Percentiles rank a stretch among this genome's conserved stretches.
phyloP scores from a whole-genome alignment of 2,113 vertebrate genomes.

The Heterocephalus glaber region DNA sequence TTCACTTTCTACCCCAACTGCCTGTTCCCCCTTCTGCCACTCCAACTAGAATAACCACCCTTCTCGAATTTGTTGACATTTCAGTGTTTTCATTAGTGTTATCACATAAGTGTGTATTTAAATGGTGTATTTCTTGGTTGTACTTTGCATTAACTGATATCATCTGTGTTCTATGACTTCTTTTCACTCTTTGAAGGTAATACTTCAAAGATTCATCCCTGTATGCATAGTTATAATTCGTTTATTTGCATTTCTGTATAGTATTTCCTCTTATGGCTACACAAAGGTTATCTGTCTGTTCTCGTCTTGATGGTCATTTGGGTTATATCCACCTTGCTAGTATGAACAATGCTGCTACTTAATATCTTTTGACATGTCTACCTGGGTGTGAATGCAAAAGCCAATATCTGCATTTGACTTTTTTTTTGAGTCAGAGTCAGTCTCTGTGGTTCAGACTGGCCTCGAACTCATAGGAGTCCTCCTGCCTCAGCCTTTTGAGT shows the following conservation, averaged over 20 bases:
- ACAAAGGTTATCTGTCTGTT: not conserved
- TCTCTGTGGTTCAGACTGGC: not conserved
- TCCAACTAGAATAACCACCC: not conserved
- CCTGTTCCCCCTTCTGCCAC: no score
- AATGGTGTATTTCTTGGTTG: not conserved
- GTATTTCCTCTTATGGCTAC: not conserved
- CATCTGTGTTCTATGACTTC: not conserved
- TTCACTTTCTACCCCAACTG: not conserved
- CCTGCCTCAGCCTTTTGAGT: not conserved
- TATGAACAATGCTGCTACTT: not conserved
- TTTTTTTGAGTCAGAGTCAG: not conserved
- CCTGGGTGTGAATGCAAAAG: not conserved
- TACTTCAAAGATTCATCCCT: not conserved
- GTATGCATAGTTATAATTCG: not conserved
- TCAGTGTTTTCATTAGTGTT: not conserved
- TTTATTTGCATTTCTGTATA: not conserved
- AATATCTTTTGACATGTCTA: not conserved
- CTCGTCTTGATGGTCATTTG: not conserved
- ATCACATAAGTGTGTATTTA: not conserved
- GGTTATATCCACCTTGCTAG: not conserved
- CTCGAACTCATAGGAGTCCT: not conserved
- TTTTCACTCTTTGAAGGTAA: not conserved
- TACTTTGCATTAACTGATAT: not conserved
- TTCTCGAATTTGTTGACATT: not conserved
- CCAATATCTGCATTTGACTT: not conserved